phyloP scores from a whole-genome alignment of 2,888 invertebrate genomes.

The Sussaba pulchella region DNA sequence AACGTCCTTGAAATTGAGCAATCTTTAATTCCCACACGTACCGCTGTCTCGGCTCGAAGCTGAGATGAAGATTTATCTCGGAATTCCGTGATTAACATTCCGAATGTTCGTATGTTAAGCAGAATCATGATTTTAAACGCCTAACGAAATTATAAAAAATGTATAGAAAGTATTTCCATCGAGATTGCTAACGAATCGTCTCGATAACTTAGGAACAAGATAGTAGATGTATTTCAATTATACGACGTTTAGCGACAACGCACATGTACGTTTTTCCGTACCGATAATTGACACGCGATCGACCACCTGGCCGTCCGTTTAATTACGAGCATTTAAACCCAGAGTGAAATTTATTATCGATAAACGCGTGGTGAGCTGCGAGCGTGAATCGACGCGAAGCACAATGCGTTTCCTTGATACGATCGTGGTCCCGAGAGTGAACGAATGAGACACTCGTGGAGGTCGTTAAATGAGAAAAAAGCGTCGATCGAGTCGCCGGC shows the following conservation, averaged over 20 bases:
- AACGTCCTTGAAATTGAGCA: constrained; percentile 5
- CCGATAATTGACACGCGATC: neutral
- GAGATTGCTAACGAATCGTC: too few species aligned
- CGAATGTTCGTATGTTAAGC: too few species aligned
- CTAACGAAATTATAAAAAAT: too few species aligned
- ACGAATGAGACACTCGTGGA: constrained; percentile 8
- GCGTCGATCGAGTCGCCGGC: constrained; percentile 20
- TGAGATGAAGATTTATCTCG: neutral
- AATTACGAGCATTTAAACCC: too few species aligned
- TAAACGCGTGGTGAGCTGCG: neutral
- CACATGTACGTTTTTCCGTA: neutral
- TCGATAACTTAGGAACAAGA: too few species aligned
- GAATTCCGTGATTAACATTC: too few species aligned
- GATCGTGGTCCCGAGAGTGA: constrained; percentile 18
- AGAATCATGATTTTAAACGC: too few species aligned
- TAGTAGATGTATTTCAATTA: too few species aligned
- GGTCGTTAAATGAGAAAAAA: constrained; percentile 2
- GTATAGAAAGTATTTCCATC: too few species aligned
- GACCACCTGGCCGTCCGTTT: neutral
- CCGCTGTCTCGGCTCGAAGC: neutral
- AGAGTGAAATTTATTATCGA: constrained; percentile 7
- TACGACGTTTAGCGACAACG: too few species aligned
- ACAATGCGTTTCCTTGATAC: constrained; percentile 46
- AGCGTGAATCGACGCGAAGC: constrained; percentile 12
- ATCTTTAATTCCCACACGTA: neutral